Conservation (phyloP, 2,797 vertebrate species). For the Okamejei kenojei region DNA sequence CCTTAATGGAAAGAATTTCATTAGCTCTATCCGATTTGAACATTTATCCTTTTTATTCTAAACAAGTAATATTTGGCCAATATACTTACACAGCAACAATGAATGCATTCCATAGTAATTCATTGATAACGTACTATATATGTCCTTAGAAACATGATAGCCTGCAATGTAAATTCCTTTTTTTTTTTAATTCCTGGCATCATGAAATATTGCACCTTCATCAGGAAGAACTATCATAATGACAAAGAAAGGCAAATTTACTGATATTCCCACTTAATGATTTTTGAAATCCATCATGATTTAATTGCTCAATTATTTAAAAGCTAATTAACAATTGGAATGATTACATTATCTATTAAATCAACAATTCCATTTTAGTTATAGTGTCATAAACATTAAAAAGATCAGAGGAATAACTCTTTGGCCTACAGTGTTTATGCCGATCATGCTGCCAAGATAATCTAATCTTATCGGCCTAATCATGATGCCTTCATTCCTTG, state of each 20-base stretch:
- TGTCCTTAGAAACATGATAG: background rate
- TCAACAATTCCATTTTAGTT: background rate
- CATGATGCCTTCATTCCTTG: no score
- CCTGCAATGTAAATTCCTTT: background rate
- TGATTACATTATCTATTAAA: background rate
- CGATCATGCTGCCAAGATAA: no score
- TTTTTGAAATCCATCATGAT: background rate
- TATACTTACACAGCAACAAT: background rate
- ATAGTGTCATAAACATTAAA: no score
- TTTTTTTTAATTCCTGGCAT: background rate
- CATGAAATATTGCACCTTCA: background rate
- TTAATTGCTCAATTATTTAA: slow-evolving; percentile 25
- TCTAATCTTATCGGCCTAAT: no score
- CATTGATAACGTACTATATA: background rate
- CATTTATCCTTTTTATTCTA: background rate
- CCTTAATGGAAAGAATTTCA: background rate
- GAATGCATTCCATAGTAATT: background rate
- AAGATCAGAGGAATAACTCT: no score
- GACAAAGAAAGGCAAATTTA: background rate
- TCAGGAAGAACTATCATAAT: background rate
- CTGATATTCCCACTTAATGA: background rate
- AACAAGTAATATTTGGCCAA: background rate
- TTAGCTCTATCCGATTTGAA: background rate
- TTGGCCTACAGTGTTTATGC: no score
- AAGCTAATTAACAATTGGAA: background rate